phyloP scores from a whole-genome alignment of 2,888 invertebrate species.

The Pimpla rufipes region DNA sequence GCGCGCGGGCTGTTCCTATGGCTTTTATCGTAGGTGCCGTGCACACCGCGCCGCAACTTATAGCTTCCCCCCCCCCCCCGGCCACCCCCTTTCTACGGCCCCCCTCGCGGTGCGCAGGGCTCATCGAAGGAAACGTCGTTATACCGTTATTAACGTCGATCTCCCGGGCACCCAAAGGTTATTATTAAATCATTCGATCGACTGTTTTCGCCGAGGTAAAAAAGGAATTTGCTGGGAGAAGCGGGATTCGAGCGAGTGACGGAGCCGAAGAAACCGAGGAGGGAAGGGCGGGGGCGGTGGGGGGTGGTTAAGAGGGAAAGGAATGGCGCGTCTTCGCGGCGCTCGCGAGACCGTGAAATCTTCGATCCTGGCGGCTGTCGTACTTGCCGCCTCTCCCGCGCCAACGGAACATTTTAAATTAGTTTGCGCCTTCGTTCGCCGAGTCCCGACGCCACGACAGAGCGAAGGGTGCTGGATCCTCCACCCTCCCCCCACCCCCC shows the following conservation, averaged over 20 bases:
- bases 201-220: slow-evolving; percentile 11
- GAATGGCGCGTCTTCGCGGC: slow-evolving; percentile 39
- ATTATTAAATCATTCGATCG: slow-evolving; percentile 49
- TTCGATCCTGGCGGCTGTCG: slow-evolving; percentile 59
- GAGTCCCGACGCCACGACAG: slow-evolving; percentile 34
- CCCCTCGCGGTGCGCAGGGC: not conserved
- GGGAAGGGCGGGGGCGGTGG: not conserved
- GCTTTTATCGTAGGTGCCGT: slow-evolving; percentile 32
- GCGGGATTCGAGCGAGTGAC: slow-evolving; percentile 37
- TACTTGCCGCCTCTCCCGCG: slow-evolving; percentile 27
- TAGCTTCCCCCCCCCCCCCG: not conserved
- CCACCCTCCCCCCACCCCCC: no score
- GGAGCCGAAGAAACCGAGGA: slow-evolving; percentile 10
- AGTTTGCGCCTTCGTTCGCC: slow-evolving; percentile 60
- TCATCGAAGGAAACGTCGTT: slow-evolving; percentile 7
- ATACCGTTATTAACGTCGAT: slow-evolving; percentile 25
- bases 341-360: slow-evolving; percentile 63
- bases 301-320: not conserved
- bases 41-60: slow-evolving; percentile 11
- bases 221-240: slow-evolving; percentile 28
- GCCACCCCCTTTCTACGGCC: not conserved
- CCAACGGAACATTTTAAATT: slow-evolving; percentile 67
- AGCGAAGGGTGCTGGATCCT: slow-evolving; percentile 1
- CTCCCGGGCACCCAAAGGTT: slow-evolving; percentile 1
- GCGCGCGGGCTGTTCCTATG: not conserved